A percentile compares a stretch with the other conserved stretches of the same genome.
Conservation (phyloP, 1,140 invertebrate genomes). For the Drosophila bifasciata region DNA sequence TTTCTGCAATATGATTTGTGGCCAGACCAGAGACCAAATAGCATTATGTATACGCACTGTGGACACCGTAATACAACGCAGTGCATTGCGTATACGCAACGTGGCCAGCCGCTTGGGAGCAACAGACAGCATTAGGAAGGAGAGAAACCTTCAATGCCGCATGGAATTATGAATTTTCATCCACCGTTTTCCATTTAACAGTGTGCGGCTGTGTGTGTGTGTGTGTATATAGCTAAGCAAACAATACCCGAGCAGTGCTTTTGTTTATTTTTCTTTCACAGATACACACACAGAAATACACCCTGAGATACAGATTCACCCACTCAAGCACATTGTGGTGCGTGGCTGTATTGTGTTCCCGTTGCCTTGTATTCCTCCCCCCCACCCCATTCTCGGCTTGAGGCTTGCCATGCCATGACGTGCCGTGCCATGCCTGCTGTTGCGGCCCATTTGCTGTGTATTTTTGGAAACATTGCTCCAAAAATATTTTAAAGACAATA, state of each 20-base stretch:
- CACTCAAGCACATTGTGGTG: slow-evolving; percentile 16
- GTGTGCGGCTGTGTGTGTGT: neutral
- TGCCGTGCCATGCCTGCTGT: slow-evolving; percentile 1
- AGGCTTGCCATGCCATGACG: neutral
- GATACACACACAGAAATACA: slow-evolving; percentile 8
- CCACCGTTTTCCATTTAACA: slow-evolving; percentile 17
- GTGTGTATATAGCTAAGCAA: slow-evolving; percentile 46
- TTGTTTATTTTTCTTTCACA: slow-evolving; percentile 63
- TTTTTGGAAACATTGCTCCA: slow-evolving; percentile 45
- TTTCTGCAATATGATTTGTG: slow-evolving; percentile 26
- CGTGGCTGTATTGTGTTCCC: slow-evolving; percentile 24
- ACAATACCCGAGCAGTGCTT: slow-evolving; percentile 69
- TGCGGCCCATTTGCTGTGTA: slow-evolving; percentile 40
- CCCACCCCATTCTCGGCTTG: neutral
- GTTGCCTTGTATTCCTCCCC: slow-evolving; percentile 2
- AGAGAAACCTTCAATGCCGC: too few relatives aligned
- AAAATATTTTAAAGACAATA: slow-evolving; percentile 57
- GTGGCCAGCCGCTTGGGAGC: neutral
- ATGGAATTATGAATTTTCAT: slow-evolving; percentile 60
- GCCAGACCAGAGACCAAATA: slow-evolving; percentile 31
- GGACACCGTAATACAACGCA: neutral
- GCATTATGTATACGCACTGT: slow-evolving; percentile 52
- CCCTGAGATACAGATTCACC: neutral
- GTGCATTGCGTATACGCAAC: slow-evolving; percentile 37
- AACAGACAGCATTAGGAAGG: slow-evolving; percentile 12